Conservation (phyloP, 2,888 invertebrate species). For the Spatulosminthurus flaviceps region DNA sequence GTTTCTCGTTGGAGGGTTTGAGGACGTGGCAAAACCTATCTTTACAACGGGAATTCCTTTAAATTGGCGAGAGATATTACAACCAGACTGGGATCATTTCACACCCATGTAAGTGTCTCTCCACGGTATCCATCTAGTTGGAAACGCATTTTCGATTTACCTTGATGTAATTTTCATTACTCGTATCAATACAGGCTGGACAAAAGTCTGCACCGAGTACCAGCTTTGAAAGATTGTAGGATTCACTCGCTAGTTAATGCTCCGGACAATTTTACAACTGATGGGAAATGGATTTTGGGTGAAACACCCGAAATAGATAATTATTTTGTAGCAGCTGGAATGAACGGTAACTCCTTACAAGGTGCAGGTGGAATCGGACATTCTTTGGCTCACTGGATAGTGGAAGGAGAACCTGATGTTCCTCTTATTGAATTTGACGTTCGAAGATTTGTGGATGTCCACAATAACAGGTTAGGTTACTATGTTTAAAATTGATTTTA, state of each 20-base stretch:
- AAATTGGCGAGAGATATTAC: conserved; percentile 67
- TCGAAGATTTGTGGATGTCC: conserved; percentile 74
- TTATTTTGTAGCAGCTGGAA: conserved; percentile 78
- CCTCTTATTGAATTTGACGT: conserved; percentile 73
- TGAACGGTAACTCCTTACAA: conserved; percentile 75
- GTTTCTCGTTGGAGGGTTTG: conserved; percentile 75
- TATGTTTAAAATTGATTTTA: too few species aligned
- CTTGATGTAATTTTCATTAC: neutral
- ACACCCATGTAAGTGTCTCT: conserved; percentile 55
- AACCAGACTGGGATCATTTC: conserved; percentile 73
- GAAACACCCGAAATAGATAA: conserved; percentile 76
- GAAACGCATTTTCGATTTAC: neutral
- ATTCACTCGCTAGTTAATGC: conserved; percentile 69
- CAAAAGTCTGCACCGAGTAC: conserved; percentile 56
- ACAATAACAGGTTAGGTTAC: conserved; percentile 71
- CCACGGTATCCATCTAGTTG: neutral
- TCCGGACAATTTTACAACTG: conserved; percentile 77
- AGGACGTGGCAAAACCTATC: conserved; percentile 73
- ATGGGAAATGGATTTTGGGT: conserved; percentile 76
- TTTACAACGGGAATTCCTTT: conserved; percentile 69
- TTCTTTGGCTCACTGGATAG: conserved; percentile 76
- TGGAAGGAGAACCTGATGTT: conserved; percentile 73
- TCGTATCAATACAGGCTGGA: conserved; percentile 50
- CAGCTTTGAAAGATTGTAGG: conserved; percentile 57
- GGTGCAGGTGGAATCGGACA: conserved; percentile 78